Base-by-base conservation (phyloP, 2,797 vertebrate species). In the Diceros bicornis region DNA sequence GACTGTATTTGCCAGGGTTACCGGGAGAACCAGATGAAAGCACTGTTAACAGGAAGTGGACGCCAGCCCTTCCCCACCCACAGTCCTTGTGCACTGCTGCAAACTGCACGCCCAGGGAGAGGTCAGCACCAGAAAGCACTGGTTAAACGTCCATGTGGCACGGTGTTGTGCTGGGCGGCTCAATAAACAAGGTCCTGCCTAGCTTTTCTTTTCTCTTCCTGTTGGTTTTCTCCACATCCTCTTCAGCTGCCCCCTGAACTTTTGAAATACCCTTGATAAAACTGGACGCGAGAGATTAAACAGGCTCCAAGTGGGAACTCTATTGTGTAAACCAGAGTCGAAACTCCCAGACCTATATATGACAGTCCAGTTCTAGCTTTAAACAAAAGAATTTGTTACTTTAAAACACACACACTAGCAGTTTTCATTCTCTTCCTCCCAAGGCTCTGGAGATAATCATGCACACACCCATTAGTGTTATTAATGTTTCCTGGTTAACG, bases 371-470 rank as follows among this genome's bases (percentile, higher is more conserved):
- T n/a, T 91, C 37, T 23, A 64, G 66, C 72, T 71, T 72, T 55
- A 71, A 66, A 82, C 32, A 75, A 68, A 81, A 94, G 57, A 72
- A 92, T n/a, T 6, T 71, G 23, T 66, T 44, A 44, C 41, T 83
- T 47, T 41, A 71, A 64, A 89, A 64, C 13, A 66, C 50, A 41
- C 37, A 68, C 34, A 62, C 11, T 12, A 77, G 55, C 6, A 13
- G 11, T 29, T 37, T 68, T 41, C 27, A 6, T 27, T 27, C 27
- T 71, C 55, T 23, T 11, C 9, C 32, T 68, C 61, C 18, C 4
- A 7, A 32, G n/a, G 55, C 75, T 88, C 59, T 17, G n/a, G 75
- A 94, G 72, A 44, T 21, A 34, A 4, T 13, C 20, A 1, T 0
- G 1, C n/a, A 37, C 59, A 47, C 18, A 11, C 47, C 23, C 50